phyloP scores from a whole-genome alignment of 2,888 invertebrate species.

The Aphidius colemani region DNA sequence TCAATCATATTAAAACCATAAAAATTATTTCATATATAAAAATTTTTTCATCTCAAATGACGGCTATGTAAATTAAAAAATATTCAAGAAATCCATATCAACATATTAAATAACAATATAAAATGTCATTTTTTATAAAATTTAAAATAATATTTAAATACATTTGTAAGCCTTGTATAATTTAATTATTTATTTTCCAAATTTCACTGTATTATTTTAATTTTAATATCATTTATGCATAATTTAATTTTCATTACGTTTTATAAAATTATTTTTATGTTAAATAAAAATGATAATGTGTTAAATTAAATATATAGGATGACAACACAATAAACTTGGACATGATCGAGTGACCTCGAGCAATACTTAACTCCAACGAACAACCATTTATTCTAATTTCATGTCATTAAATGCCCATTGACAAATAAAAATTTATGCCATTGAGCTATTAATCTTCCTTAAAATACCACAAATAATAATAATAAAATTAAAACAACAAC shows the following conservation, averaged over 20 bases:
- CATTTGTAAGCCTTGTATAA: too few species aligned
- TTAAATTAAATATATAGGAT: background rate
- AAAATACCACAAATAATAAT: constrained; percentile 10
- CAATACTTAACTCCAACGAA: constrained; percentile 34
- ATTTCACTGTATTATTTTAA: constrained; percentile 21
- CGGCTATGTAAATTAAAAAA: too few species aligned
- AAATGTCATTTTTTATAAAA: too few species aligned
- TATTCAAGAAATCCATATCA: background rate
- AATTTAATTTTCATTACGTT: background rate
- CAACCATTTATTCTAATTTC: constrained; percentile 39
- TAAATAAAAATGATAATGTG: background rate
- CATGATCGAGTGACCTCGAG: constrained; percentile 21
- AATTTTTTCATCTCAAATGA: too few species aligned
- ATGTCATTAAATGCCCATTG: constrained; percentile 34
- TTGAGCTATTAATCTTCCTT: too few species aligned
- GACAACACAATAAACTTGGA: background rate
- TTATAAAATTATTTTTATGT: background rate
- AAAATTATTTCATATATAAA: too few species aligned
- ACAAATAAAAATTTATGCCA: constrained; percentile 29
- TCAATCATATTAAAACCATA: too few species aligned
- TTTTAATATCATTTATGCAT: background rate
- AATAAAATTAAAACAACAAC: constrained; percentile 18
- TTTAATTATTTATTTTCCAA: constrained; percentile 6
- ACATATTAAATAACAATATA: too few species aligned
- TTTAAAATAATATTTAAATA: too few species aligned